Conservation (phyloP, 2,113 vertebrate species). For the Eudorcas thomsonii region DNA sequence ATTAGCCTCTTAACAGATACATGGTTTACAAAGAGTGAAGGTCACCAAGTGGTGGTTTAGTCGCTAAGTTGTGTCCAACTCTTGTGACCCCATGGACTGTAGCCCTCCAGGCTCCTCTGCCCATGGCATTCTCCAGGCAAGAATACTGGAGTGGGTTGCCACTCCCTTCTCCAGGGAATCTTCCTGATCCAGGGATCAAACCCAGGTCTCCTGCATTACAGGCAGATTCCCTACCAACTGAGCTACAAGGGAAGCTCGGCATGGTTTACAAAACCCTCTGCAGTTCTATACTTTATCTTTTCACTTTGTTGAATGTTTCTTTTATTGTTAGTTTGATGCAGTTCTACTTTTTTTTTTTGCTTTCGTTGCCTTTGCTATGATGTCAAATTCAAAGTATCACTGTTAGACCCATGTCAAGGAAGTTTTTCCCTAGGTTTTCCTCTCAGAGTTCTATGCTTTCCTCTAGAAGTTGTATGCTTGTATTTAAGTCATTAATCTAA, state of each 20-base stretch:
- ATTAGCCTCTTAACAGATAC: background rate
- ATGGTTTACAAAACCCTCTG: background rate
- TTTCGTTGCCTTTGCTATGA: background rate
- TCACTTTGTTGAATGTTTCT: background rate
- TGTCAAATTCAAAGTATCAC: background rate
- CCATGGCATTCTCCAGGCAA: background rate
- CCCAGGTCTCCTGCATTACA: background rate
- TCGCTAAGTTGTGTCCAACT: background rate
- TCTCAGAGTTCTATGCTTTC: background rate
- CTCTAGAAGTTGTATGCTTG: background rate
- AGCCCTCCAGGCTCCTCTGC: background rate
- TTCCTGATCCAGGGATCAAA: background rate
- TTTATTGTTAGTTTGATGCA: background rate
- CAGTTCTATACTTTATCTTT: background rate
- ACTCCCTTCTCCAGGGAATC: background rate
- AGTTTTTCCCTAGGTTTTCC: background rate
- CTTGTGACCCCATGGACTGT: background rate
- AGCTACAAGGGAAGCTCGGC: background rate
- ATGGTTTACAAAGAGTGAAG: background rate
- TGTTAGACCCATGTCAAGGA: background rate
- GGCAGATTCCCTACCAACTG: background rate
- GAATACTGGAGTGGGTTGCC: background rate
- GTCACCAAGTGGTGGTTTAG: background rate
- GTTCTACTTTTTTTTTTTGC: background rate
- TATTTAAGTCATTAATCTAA: background rate